Evolutionary conservation across 2,113 vertebrate species (phyloP).

Genomic region (Pomatostomus ruficeps): DNA sequence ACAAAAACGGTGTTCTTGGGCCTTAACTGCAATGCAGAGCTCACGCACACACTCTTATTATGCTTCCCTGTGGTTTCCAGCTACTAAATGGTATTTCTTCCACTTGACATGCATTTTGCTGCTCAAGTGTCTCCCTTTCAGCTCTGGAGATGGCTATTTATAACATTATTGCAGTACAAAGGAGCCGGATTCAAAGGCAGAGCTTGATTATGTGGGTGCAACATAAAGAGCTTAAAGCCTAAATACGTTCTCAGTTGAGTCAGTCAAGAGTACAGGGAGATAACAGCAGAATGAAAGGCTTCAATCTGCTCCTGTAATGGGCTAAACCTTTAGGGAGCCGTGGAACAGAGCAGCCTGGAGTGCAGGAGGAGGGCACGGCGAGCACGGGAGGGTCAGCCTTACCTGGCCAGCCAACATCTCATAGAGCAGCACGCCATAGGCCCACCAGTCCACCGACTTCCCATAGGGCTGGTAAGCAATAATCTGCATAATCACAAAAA

Average conservation of each 20-base stretch:
- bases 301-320: background rate
- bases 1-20: background rate
- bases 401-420: slow-evolving; percentile 99
- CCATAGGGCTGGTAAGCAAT: slow-evolving; percentile 97
- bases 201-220: slow-evolving; percentile 8
- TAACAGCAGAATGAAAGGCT: background rate
- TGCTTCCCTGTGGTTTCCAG: background rate
- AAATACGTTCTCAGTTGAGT: background rate
- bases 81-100: slow-evolving; percentile 1
- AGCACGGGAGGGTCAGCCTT: background rate
- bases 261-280: background rate
- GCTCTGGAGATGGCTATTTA: slow-evolving; percentile 14
- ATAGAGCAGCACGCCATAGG: slow-evolving; percentile 92
- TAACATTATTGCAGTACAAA: slow-evolving; percentile 39
- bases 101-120: slow-evolving; percentile 2
- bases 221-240: slow-evolving; percentile 21
- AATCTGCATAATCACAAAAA: slow-evolving; percentile 74
- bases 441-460: slow-evolving; percentile 98
- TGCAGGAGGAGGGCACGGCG: background rate
- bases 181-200: background rate
- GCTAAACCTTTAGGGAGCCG: background rate
- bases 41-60: background rate
- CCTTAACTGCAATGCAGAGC: background rate
- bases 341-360: background rate
- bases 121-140: slow-evolving; percentile 30